Conservation (phyloP, 2,113 vertebrate species). For the Chunga burmeisteri region DNA sequence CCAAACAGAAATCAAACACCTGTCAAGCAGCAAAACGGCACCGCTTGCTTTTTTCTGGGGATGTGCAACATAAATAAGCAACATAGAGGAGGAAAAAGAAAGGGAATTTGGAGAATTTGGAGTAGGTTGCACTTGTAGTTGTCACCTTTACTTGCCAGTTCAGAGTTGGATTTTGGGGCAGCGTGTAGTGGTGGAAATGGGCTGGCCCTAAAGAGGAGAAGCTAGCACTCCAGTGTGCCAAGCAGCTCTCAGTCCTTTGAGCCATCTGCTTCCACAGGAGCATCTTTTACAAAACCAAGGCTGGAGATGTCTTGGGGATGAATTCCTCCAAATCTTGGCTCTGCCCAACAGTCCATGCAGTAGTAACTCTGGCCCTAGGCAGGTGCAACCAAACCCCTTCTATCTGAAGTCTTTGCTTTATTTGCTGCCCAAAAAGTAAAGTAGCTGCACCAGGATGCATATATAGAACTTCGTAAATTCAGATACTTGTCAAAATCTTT, state of each 20-base stretch:
- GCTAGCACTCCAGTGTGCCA: not conserved
- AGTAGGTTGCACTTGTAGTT: not conserved
- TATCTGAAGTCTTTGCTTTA: not conserved
- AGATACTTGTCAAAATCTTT: not conserved
- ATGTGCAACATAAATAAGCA: not conserved
- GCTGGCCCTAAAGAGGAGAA: not conserved
- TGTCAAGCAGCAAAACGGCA: not conserved
- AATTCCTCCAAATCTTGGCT: not conserved
- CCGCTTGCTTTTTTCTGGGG: rapidly evolving
- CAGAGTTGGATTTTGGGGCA: not conserved
- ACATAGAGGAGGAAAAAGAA: not conserved
- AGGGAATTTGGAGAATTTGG: not conserved
- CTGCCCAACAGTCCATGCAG: not conserved
- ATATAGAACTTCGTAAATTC: not conserved
- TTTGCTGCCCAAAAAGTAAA: not conserved
- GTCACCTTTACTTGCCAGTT: not conserved
- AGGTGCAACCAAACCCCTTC: not conserved
- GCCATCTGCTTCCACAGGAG: not conserved
- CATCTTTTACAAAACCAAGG: not conserved
- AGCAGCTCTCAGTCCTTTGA: not conserved
- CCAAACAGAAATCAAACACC: not conserved
- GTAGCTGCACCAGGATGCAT: not conserved
- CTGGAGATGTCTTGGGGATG: not conserved
- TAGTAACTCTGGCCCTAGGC: not conserved
- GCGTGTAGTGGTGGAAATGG: rapidly evolving